Evolutionary conservation across 2,797 vertebrate genomes (phyloP), one percentile per base, ranked within the genome.

Genomic region (Hippopotamyrus pictus): DNA sequence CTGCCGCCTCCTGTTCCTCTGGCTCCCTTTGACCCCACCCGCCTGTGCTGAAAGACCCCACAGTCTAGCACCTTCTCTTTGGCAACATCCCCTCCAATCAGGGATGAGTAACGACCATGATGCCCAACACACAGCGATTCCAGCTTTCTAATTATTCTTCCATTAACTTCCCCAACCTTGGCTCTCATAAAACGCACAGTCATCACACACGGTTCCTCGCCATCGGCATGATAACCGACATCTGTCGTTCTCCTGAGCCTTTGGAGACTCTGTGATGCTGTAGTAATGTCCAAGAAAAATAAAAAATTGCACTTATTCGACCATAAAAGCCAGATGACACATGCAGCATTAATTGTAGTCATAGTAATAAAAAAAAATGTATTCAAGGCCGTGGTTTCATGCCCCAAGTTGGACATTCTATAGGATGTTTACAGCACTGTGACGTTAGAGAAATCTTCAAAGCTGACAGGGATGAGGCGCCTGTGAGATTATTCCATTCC

Each of bases 131-230:
- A 94, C 94, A 94, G 95, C 92, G 95, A 95, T 95, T 95, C 93
- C 94, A 95, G 95, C 94, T 96, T 96, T 95, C 93, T 96, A 91
- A 93, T 93, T 92, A 92, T 82, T 90, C 91, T 90, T 91, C 89
- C 91, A 92, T 93, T 93, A 93, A 92, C 95, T 96, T 95, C 93
- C 95, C 94, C 94, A 95, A 95, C 95, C 95, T 96, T 95, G 95
- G 93, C 91, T 91, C 91, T 94, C 92, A 91, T 89, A n/a, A 94
- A 93, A 92, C 90, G 93, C 92, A 86, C 69, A 88, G 89, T 94
- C 88, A 90, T 90, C 88, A 89, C 89, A 91, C 89, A 89, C 65
- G 57, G 84, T 73, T 88, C 82, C 89, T 83, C n/a, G 12, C 69
- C 50, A 19, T 88, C 17, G n/a, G 48, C 33, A n/a, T 88, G 29